phyloP scores from a whole-genome alignment of 2,797 vertebrate species.

The Gambelia wislizenii region DNA sequence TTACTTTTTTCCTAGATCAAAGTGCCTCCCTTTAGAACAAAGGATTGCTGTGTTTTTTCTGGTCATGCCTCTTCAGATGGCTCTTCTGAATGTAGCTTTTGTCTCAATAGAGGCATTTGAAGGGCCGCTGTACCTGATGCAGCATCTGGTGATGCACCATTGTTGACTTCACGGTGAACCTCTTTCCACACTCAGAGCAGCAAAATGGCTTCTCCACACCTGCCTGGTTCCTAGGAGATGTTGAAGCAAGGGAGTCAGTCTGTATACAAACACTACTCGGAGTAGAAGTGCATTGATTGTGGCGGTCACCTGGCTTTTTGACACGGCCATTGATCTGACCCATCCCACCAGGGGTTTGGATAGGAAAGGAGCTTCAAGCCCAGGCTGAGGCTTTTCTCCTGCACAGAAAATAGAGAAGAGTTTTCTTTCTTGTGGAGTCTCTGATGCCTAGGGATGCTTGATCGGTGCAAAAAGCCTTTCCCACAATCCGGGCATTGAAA shows the following conservation, averaged over 20 bases:
- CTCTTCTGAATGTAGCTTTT: slow-evolving; percentile 19
- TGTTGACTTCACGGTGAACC: rapidly evolving
- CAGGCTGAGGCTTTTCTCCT: slow-evolving; percentile 21
- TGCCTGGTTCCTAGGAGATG: background rate
- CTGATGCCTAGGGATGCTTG: slow-evolving; percentile 30
- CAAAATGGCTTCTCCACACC: background rate
- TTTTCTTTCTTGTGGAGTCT: background rate
- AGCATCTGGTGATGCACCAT: background rate
- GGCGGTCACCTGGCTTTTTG: background rate
- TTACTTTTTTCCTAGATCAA: background rate
- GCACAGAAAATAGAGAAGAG: background rate
- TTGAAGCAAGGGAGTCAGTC: background rate
- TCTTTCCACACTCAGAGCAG: background rate
- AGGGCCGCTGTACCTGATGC: background rate
- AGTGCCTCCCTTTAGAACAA: background rate
- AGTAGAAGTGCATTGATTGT: background rate
- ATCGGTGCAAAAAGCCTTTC: slow-evolving; percentile 29
- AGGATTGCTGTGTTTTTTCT: rapidly evolving
- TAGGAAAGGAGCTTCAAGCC: background rate
- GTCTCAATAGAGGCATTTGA: background rate
- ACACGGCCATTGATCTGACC: background rate
- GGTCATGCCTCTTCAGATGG: slow-evolving; percentile 10
- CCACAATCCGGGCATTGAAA: slow-evolving; percentile 51
- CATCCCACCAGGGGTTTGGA: slow-evolving; percentile 6
- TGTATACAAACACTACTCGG: too few relatives aligned